Base-by-base conservation (phyloP, 2,888 invertebrate species). In the Diarsia dahlii region DNA sequence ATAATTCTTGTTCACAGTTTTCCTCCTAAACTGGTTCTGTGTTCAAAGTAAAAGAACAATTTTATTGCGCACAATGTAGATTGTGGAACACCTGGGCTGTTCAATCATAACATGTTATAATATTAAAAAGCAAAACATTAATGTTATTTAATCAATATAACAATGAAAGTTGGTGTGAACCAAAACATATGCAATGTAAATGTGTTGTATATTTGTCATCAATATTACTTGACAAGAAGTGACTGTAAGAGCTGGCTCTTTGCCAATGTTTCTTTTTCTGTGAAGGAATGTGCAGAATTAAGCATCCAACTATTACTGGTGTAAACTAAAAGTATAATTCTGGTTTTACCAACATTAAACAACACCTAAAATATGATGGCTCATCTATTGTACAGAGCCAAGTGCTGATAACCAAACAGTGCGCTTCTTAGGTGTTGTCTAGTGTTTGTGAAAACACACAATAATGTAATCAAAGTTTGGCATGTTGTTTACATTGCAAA, bases 141-240 rank as follows among this genome's bases (percentile, higher is more conserved):
- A 58, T 68, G 45, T 46, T 68, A 60, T 67, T 50, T 45, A n/a
- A 18, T 48, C n/a, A 45, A 45, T 76, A 6, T 54, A 71, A 77
- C 76, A 76, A 76, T 78, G 54, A 28, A 54, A 45, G 15, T 13
- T 34, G n/a, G 9, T 63, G 3, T 13, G 45, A 63, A 56, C 52
- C 13, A 3, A 56, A 50, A 56, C 65, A 75, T 54, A 52, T 39
- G 62, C 70, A 71, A 28, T 71, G 39, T 71, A 48, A 63, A 28
- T 50, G 18, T 65, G 13, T 65, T 50, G 34, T 76, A 20, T 69
- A 76, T 71, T 78, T 71, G 54, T 78, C 71, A 78, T 78, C 39
- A 50, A 10, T 60, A 28, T 50, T 48, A 48, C 60, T 71, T 65
- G 50, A 58, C 4, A 12, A 52, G 20, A 12, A 52, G 20, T 64